Base-by-base conservation (phyloP, 2,113 vertebrate species). In the Dasyornis broadbenti region DNA sequence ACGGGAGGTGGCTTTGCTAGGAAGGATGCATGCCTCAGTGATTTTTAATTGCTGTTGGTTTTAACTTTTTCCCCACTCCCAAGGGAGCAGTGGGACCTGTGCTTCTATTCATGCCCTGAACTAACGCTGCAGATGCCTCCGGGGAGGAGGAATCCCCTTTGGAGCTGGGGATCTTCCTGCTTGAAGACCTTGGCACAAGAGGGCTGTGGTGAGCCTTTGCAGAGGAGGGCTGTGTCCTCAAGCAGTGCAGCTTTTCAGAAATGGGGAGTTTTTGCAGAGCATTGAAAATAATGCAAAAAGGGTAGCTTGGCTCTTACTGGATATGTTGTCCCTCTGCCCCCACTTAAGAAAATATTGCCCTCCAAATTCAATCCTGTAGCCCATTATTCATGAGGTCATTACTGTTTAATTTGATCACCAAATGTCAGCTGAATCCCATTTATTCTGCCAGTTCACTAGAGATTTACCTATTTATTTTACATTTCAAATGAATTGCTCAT, bases 401-500 rank as follows among this genome's bases (percentile, higher is more conserved):
- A 97, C 93, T 68, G 85, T 97, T 98, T 97, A 98, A 98, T 98
- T 97, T 97, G 98, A 98, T 98, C 97, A 96, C 97, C 91, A 94
- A 98, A 97, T 97, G 97, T 97, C 97, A 97, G 96, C 96, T 81
- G 81, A 96, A 93, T 94, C 79, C 93, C 97, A 97, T 98, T 98
- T 97, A 96, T 97, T 92, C 96, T 97, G 80, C 92, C 95, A 89
- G 79, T 93, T 94, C 97, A 44, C 95, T 69, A 19, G 97, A 97
- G 98, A 98, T 91, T 97, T 97, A 97, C 97, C 97, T 98, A 97
- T 98, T 98, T 98, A 96, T 98, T 98, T 97, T 97, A 96, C 97
- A 97, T 98, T 98, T 98, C 97, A 97, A 97, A 97, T 96, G 96
- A 97, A 96, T 97, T 92, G 92, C 95, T 97, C 95, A 94, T 98